Conservation (phyloP, 2,888 invertebrate genomes). For the Atrina japonica region DNA sequence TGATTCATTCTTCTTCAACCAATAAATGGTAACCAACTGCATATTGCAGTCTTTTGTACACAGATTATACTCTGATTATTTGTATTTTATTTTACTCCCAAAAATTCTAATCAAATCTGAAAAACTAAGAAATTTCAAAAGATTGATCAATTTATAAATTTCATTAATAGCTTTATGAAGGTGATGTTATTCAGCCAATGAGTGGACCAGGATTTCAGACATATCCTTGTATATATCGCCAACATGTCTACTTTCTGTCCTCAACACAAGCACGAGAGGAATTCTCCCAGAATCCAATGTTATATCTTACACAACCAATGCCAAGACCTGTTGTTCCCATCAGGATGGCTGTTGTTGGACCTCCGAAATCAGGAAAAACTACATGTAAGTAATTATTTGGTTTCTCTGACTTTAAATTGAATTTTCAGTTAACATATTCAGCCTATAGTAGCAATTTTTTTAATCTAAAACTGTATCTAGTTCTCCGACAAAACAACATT, state of each 20-base stretch:
- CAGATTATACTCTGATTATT: too few species aligned
- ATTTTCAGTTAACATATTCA: too few species aligned
- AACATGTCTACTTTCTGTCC: slow-evolving; percentile 78
- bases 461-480: neutral
- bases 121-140: too few species aligned
- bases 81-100: too few species aligned
- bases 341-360: slow-evolving; percentile 79
- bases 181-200: slow-evolving; percentile 79
- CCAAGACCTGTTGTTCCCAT: slow-evolving; percentile 80
- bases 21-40: too few species aligned
- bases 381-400: slow-evolving; percentile 69
- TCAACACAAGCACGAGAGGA: slow-evolving; percentile 69
- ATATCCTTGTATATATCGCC: slow-evolving; percentile 78
- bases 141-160: too few species aligned
- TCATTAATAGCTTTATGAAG: slow-evolving; percentile 72
- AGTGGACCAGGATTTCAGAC: slow-evolving; percentile 72
- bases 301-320: slow-evolving; percentile 75
- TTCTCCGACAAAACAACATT: neutral
- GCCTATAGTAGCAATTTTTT: too few species aligned
- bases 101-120: too few species aligned
- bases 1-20: too few species aligned
- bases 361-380: slow-evolving; percentile 81
- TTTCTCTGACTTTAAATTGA: neutral
- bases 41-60: too few species aligned
- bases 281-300: slow-evolving; percentile 78